Evolutionary conservation across 2,797 vertebrate species (phyloP).

Genomic region (Fundulus diaphanus): DNA sequence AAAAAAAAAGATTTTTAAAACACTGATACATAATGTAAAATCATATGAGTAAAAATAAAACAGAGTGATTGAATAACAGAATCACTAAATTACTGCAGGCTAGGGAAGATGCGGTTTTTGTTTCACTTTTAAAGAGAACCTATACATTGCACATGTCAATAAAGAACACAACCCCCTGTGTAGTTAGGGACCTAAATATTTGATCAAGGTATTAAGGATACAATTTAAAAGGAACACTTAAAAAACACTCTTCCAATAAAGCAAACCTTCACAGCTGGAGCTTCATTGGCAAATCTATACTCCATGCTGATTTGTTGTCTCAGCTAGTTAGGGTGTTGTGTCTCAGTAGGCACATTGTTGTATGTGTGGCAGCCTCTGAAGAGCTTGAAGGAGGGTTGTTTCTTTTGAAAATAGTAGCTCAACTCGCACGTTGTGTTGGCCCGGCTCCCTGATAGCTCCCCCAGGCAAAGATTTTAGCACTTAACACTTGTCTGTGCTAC

Average conservation of each 20-base stretch:
- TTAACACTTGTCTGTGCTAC: slow-evolving; percentile 42
- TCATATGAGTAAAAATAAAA: background rate
- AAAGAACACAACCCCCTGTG: background rate
- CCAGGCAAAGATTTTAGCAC: slow-evolving; percentile 51
- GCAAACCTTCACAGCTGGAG: slow-evolving; percentile 29
- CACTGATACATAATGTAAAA: no score
- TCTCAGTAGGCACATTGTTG: slow-evolving; percentile 37
- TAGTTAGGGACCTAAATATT: background rate
- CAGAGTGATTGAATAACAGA: background rate
- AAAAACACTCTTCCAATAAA: slow-evolving; percentile 34
- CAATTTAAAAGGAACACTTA: slow-evolving; percentile 11
- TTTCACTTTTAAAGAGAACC: background rate
- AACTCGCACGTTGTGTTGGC: slow-evolving; percentile 39
- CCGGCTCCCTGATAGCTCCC: slow-evolving; percentile 34
- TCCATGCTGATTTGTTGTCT: slow-evolving; percentile 34
- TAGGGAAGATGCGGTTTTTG: background rate
- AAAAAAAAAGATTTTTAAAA: no score
- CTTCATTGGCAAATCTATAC: slow-evolving; percentile 29
- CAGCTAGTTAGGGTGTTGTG: slow-evolving; percentile 40
- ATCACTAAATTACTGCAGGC: background rate
- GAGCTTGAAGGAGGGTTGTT: slow-evolving; percentile 29
- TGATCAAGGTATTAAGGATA: background rate
- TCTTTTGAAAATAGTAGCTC: slow-evolving; percentile 41
- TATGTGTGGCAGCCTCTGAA: slow-evolving; percentile 28
- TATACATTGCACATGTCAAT: background rate